Evolutionary conservation across 1,140 invertebrate species (phyloP).

Genomic region (Eurosta solidaginis): DNA sequence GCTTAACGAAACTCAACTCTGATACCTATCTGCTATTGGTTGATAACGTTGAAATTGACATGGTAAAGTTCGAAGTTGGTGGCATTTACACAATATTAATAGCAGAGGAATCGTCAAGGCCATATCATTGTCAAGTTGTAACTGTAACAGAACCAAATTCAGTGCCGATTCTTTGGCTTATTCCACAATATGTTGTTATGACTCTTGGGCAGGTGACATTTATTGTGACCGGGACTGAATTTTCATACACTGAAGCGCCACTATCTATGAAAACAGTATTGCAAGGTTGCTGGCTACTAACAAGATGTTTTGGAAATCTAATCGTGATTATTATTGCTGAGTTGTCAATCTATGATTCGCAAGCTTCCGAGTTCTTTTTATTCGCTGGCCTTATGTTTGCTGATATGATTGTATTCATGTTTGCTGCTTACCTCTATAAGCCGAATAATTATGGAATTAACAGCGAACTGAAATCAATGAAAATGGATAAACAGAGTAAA

Average conservation of each 20-base stretch:
- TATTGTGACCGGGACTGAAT: constrained; percentile 88
- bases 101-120: constrained; percentile 31
- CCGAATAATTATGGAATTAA: constrained; percentile 54
- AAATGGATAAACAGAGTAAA: no score
- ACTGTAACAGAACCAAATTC: constrained; percentile 70
- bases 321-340: constrained; percentile 90
- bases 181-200: constrained; percentile 87
- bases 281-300: constrained; percentile 87
- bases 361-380: constrained; percentile 80
- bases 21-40: constrained; percentile 59
- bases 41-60: constrained; percentile 39
- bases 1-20: constrained; percentile 57
- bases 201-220: constrained; percentile 85
- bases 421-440: constrained; percentile 75
- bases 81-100: constrained; percentile 67
- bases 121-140: constrained; percentile 18
- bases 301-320: constrained; percentile 90
- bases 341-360: constrained; percentile 54
- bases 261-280: constrained; percentile 89
- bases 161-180: constrained; percentile 79
- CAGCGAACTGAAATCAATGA: no score
- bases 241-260: constrained; percentile 89
- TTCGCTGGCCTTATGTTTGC: constrained; percentile 84
- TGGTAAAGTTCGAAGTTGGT: constrained; percentile 60
- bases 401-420: constrained; percentile 80